Conservation (phyloP, 2,888 invertebrate species). For the Sesia bembeciformis region DNA sequence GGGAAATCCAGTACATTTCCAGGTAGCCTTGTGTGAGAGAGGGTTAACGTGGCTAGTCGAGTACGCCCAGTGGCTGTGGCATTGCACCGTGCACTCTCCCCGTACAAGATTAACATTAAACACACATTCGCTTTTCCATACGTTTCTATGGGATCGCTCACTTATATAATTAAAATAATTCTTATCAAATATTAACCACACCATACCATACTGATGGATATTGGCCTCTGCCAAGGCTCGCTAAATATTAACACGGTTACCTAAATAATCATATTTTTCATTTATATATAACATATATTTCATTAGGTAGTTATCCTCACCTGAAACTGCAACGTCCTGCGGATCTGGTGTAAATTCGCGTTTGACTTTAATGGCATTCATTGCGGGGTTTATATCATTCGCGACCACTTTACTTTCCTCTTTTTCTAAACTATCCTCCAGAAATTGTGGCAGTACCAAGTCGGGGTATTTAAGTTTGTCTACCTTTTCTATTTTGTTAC, state of each 20-base stretch:
- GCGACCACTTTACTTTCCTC: constrained; percentile 16
- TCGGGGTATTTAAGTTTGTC: constrained; percentile 17
- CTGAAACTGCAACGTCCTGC: constrained; percentile 21
- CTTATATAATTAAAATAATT: too few species aligned
- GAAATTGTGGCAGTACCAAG: background rate
- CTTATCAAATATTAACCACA: too few species aligned
- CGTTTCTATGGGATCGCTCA: background rate
- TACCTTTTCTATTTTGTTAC: constrained; percentile 25
- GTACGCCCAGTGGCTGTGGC: too few species aligned
- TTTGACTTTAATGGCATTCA: constrained; percentile 34
- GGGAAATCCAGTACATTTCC: too few species aligned
- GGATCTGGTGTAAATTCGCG: constrained; percentile 25
- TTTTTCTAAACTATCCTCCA: constrained; percentile 17
- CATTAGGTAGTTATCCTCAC: constrained; percentile 13
- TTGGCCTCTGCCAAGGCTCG: too few species aligned
- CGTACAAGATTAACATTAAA: background rate
- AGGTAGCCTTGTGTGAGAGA: too few species aligned
- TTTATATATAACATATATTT: too few species aligned
- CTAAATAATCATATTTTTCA: too few species aligned
- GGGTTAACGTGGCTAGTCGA: too few species aligned
- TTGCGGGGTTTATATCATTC: constrained; percentile 25
- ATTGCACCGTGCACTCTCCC: too few species aligned
- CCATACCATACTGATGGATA: too few species aligned
- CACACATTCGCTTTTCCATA: background rate
- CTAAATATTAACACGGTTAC: too few species aligned